Evolutionary conservation across 2,797 vertebrate genomes (phyloP).

Genomic region (Hapalemur alaotrensis): DNA sequence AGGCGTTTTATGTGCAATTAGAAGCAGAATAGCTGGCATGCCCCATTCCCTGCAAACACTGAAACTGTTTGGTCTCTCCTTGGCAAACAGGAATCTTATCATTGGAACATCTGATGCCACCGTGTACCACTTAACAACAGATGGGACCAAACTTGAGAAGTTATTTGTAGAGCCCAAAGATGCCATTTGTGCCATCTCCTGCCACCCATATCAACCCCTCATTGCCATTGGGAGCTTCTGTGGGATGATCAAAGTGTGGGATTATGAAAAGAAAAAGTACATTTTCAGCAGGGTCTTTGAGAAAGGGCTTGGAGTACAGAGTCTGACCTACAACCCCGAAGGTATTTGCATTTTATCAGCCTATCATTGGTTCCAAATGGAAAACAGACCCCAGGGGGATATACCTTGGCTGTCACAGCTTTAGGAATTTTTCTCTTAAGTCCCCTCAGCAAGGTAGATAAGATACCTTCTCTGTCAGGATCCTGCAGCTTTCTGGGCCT

Average conservation of each 20-base stretch:
- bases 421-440: background rate
- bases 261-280: conserved; percentile 85
- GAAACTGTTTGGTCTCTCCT: conserved; percentile 44
- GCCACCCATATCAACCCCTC: conserved; percentile 88
- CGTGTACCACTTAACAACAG: conserved; percentile 87
- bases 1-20: conserved; percentile 41
- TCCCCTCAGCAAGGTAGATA: fast-evolving
- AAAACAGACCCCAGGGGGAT: background rate
- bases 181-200: conserved; percentile 88
- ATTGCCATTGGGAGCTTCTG: conserved; percentile 88
- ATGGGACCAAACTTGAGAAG: conserved; percentile 80
- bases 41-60: conserved; percentile 59
- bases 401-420: background rate
- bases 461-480: background rate
- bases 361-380: background rate
- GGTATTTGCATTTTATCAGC: conserved; percentile 82
- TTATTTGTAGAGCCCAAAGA: conserved; percentile 86
- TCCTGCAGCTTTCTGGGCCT: fast-evolving
- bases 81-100: conserved; percentile 91
- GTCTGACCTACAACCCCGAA: conserved; percentile 90
- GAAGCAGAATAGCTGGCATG: conserved; percentile 51
- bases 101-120: conserved; percentile 88
- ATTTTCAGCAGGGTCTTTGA: conserved; percentile 88
- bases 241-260: conserved; percentile 92
- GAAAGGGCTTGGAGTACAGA: conserved; percentile 85